These are phyloP conservation scores for Mactromeris polynyma DNA, from an alignment of 2,888 invertebrate genomes.

Conservation along the genomic window DNA sequence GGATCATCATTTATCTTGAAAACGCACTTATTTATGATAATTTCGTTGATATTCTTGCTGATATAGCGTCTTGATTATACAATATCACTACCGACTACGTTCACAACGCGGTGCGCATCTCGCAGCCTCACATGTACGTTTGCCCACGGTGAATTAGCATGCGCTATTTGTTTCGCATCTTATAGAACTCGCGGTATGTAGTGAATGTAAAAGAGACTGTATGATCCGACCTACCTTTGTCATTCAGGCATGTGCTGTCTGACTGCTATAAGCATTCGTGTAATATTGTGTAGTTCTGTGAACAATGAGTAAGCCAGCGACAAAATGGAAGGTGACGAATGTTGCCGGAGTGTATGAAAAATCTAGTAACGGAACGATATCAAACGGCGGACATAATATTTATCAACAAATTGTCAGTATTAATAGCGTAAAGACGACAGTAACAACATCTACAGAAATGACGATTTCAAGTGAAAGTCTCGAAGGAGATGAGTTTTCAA, in stretches of 20 bases:
- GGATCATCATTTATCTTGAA: too few relatives aligned
- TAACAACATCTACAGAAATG: background rate
- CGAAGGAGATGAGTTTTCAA: background rate
- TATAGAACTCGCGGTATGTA: slow-evolving; percentile 24
- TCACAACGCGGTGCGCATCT: background rate
- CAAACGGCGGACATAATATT: slow-evolving; percentile 28
- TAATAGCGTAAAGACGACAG: slow-evolving; percentile 3
- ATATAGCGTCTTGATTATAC: too few relatives aligned
- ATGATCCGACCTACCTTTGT: slow-evolving; percentile 29
- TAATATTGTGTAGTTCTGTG: background rate
- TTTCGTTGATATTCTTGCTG: too few relatives aligned
- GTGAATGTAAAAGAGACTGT: background rate
- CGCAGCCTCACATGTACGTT: background rate
- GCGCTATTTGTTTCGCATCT: slow-evolving; percentile 13
- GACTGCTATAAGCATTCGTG: slow-evolving; percentile 11
- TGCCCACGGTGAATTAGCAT: slow-evolving; percentile 23
- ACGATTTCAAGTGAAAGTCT: slow-evolving; percentile 6
- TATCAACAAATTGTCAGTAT: slow-evolving; percentile 33
- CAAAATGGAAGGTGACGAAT: slow-evolving; percentile 34
- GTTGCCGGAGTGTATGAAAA: slow-evolving; percentile 34
- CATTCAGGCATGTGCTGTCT: slow-evolving; percentile 40
- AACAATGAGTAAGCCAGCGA: slow-evolving; percentile 35
- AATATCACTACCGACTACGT: background rate
- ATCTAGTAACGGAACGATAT: slow-evolving; percentile 24
- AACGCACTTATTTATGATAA: too few relatives aligned